Evolutionary conservation across 2,797 vertebrate species (phyloP).

Genomic region (Paramormyrops hopkinsi): DNA sequence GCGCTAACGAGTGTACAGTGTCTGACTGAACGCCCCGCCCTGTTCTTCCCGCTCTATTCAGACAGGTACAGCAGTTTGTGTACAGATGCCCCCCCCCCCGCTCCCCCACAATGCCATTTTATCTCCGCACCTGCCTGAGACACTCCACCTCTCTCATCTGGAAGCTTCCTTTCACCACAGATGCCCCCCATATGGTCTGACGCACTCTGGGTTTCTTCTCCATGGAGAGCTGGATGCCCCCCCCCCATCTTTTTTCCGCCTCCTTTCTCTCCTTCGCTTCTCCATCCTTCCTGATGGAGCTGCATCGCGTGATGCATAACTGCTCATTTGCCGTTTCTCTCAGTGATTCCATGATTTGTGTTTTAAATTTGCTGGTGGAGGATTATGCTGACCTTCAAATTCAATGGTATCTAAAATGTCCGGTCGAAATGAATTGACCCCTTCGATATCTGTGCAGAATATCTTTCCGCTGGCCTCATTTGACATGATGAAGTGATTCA

Average conservation of each 20-base stretch:
- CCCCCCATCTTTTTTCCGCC: background rate
- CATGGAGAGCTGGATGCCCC: background rate
- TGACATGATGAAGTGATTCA: background rate
- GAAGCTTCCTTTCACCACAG: slow-evolving; percentile 3
- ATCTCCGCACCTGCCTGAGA: background rate
- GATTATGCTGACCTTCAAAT: background rate
- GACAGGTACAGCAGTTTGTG: background rate
- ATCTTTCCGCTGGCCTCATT: background rate
- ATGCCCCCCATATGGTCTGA: background rate
- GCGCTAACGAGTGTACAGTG: background rate
- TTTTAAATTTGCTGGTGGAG: background rate
- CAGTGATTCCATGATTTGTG: background rate
- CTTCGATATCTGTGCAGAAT: background rate
- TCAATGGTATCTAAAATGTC: background rate
- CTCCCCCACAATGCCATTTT: too few species aligned
- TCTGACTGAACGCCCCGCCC: background rate
- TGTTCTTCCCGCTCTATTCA: background rate
- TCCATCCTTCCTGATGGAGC: background rate
- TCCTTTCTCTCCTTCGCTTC: slow-evolving; percentile 2
- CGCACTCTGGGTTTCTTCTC: slow-evolving; percentile 24
- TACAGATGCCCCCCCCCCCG: background rate
- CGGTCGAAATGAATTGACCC: background rate
- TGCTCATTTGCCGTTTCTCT: background rate
- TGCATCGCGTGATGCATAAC: background rate
- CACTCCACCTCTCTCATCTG: background rate